Base-by-base conservation (phyloP, 35 echinoderm and acorn worm genomes). In the Diadema setosum region DNA sequence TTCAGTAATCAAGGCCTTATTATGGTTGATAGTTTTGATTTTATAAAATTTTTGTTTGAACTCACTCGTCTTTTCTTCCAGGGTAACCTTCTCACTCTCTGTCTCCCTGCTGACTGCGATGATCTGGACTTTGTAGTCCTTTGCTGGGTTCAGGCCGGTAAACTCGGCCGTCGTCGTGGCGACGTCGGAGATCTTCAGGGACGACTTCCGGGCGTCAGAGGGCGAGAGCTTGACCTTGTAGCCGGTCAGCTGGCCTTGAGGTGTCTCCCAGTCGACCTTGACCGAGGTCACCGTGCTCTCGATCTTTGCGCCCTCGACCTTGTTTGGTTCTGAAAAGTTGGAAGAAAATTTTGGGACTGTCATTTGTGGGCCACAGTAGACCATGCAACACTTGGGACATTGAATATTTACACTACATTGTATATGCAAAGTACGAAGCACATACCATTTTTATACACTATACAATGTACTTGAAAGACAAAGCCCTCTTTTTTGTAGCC, bases 81-180 rank as follows among this genome's bases (percentile, higher is more conserved):
- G 65, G 14, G 91, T 78, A 23, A 93, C 87, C 52, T 90, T 93
- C 48, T 97, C 95, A 45, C 95, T 93, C 59, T 97, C 95, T 18
- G 60, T 42, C 7, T 97, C 87, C 0, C 87, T 91, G 50, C 83
- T 87, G 6, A 93, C 3, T 34, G 86, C 39, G 24, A 82, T 70
- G 5, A 93, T 65, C 23, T 86, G 73, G 18, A 97, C 87, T 46
- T 93, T 87, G 87, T 97, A 97, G 64, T 93, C 84, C 91, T 93
- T 97, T n/a, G 64, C 83, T 65, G 91, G 87, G 20, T 26, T 83
- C 74, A 97, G 81, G 3, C 91, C 95, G n/a, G 40, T 40, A 42
- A 97, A 97, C 41, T 97, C 87, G 5, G 85, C 91, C 45, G 75
- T 90, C 11, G 95, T 97, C 17, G 60, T 86, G 39, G 89, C 89